Base-by-base conservation (phyloP, 2,113 vertebrate genomes). In the Rhipidura dahli region DNA sequence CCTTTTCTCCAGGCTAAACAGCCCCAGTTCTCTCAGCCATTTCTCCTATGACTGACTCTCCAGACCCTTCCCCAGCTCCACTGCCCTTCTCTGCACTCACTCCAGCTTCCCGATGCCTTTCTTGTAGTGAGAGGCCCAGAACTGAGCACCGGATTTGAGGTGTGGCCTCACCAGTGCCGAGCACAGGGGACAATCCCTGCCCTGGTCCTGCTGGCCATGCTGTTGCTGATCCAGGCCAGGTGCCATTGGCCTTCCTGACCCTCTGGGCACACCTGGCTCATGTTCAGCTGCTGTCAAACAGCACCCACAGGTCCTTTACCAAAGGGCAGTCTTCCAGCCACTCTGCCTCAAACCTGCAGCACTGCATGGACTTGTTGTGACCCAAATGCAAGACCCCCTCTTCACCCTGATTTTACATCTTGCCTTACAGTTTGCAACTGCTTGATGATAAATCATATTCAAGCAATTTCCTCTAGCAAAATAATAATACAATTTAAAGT, bases 251-350 rank as follows among this genome's bases (percentile, higher is more conserved):
- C 30, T 49, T 4, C 50, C 1, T 24, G 60, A n/a, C 1, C 35
- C 0, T 20, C 50, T 42, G 60, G 42, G 35, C 60, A 40, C 70
- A 24, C 1, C 35, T 0, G 51, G 51, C 27, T 53, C 28, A 30
- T 30, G 51, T 17, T 13, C 80, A 72, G 47, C 33, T 0, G 0
- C 33, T 45, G 27, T 0, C 0, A 0, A 10, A 1, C 30, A 30
- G 4, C 51, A 57, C 2, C 8, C 2, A 16, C 42, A 42, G 60
- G 1, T 17, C 24, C 70, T 66, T 40, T 26, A 7, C 42, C 30
- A 6, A 20, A 49, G 60, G 10, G 3, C 4, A 15, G 8, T 2
- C 7, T 49, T 65, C 28, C 59, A 64, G 15, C 42, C 13, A 33
- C 50, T 75, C 26, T 26, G 35, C 35, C 57, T 21, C 44, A 21